Percentiles rank a stretch among this genome's conserved stretches.
phyloP scores from a whole-genome alignment of 2,797 vertebrate species.

The Tokudaia tokunoshimensis region DNA sequence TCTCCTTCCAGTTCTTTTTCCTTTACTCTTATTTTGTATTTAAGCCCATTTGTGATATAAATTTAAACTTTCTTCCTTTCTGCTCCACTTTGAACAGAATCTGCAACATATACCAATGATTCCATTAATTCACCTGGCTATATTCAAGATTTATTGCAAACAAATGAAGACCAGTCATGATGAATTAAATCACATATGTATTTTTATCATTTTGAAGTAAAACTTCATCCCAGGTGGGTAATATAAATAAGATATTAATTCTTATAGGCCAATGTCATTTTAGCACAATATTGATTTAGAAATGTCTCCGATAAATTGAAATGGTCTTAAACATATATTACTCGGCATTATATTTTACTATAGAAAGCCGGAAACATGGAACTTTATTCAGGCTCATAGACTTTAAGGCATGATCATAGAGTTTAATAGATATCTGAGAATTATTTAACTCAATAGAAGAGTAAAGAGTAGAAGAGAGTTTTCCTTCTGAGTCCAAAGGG shows the following conservation, averaged over 20 bases:
- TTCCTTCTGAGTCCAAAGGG: neutral
- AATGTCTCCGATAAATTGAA: neutral
- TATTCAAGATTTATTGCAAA: neutral
- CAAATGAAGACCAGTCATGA: slow-evolving; percentile 12
- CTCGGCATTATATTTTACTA: slow-evolving; percentile 38
- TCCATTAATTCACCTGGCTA: neutral
- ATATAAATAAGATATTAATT: slow-evolving; percentile 13
- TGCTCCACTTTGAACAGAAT: neutral
- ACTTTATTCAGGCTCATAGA: neutral
- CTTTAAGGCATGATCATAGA: neutral
- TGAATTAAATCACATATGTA: slow-evolving; percentile 22
- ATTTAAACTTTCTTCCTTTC: slow-evolving; percentile 16
- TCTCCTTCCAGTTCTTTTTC: neutral
- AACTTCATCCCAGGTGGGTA: neutral
- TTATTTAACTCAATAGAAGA: slow-evolving; percentile 51
- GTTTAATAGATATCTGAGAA: slow-evolving; percentile 22
- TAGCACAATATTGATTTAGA: neutral
- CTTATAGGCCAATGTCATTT: neutral
- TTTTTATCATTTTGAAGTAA: slow-evolving; percentile 61
- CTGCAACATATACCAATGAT: slow-evolving; percentile 44
- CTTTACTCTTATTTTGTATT: slow-evolving; percentile 51
- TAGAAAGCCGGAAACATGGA: neutral
- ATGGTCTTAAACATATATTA: slow-evolving; percentile 12
- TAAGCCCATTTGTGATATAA: neutral
- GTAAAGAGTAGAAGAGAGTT: slow-evolving; percentile 16